These are phyloP conservation scores for Arnoldichthys spilopterus DNA, from an alignment of 2,797 vertebrate genomes.

Conservation along the genomic window DNA sequence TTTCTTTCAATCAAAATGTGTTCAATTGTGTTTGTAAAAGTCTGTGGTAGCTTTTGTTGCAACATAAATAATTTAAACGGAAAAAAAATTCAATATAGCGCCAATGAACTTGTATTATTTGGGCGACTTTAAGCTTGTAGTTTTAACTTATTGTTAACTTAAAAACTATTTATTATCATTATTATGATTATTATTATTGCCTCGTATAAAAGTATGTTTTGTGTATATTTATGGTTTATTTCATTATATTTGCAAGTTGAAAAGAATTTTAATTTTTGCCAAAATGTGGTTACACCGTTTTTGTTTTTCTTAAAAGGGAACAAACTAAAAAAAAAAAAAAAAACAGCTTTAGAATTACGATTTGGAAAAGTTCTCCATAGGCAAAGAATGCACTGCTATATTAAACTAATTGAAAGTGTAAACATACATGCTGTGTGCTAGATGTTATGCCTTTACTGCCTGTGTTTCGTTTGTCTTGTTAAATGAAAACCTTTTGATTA, in stretches of 20 bases:
- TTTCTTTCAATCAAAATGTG: constrained; percentile 90
- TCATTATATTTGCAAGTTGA: constrained; percentile 95
- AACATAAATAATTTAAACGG: constrained; percentile 89
- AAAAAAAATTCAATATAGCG: constrained; percentile 91
- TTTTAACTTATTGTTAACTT: constrained; percentile 99
- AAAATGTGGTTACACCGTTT: constrained; percentile 93
- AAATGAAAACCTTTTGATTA: constrained; percentile 88
- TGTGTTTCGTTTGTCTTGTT: constrained; percentile 96
- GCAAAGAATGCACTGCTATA: constrained; percentile 89
- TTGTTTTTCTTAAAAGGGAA: constrained; percentile 89
- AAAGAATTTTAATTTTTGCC: constrained; percentile 90
- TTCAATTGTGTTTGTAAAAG: constrained; percentile 94
- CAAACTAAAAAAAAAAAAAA: constrained; percentile 79
- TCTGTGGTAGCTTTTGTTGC: constrained; percentile 97
- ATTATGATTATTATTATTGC: constrained; percentile 84
- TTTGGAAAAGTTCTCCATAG: constrained; percentile 86
- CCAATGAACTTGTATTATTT: constrained; percentile 98
- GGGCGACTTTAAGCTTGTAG: constrained; percentile 97
- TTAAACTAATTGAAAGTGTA: constrained; percentile 88
- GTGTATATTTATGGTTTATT: constrained; percentile 97
- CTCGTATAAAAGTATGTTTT: constrained; percentile 93
- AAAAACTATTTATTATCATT: constrained; percentile 94
- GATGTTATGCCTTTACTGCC: constrained; percentile 91
- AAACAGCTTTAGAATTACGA: constrained; percentile 90
- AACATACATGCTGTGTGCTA: constrained; percentile 90